Base-by-base conservation (phyloP, 2,797 vertebrate species). In the Echeneis naucrates region DNA sequence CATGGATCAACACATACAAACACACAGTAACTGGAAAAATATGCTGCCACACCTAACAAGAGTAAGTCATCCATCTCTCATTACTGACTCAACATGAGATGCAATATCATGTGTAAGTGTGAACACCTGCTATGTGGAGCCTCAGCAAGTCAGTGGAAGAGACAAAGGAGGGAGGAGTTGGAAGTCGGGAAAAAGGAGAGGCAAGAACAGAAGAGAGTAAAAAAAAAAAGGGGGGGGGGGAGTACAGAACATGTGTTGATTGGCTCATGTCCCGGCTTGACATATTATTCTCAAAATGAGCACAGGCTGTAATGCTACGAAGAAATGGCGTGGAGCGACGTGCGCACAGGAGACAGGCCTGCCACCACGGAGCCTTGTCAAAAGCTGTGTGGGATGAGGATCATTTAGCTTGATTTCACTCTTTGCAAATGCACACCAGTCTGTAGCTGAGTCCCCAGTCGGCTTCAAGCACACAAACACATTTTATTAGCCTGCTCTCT, bases 401-500 rank as follows among this genome's bases (percentile, higher is more conserved):
- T 83, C 84, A 66, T 78, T 83, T 77, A 68, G 72, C 87, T 80
- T 6, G 13, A 80, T 87, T 83, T 80, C 67, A 47, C 71, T 75
- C 62, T 64, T 84, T 73, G 75, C 84, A 89, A 78, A 83, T 75
- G 78, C 79, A 72, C 82, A 78, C 70, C 30, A 48, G 71, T 68
- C 66, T 72, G 58, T 71, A 17, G 35, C 68, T 27, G 63, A 78
- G 35, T 72, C 77, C 53, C 72, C 78, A 75, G 80, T 68, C 75
- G 71, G 83, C 82, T 86, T 88, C 77, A 56, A 80, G 82, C 83
- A 67, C 80, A 70, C 83, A 92, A 75, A 86, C 86, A 78, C 23
- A 68, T 82, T 88, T 90, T 88, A 88, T 87, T 83, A 75, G 84
- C n/a, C 75, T 59, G 61, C 17, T 44, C 68, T 72, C 30, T 21